Conservation (phyloP, 2,113 vertebrate genomes). For the Rhinopomastus cyanomelas region DNA sequence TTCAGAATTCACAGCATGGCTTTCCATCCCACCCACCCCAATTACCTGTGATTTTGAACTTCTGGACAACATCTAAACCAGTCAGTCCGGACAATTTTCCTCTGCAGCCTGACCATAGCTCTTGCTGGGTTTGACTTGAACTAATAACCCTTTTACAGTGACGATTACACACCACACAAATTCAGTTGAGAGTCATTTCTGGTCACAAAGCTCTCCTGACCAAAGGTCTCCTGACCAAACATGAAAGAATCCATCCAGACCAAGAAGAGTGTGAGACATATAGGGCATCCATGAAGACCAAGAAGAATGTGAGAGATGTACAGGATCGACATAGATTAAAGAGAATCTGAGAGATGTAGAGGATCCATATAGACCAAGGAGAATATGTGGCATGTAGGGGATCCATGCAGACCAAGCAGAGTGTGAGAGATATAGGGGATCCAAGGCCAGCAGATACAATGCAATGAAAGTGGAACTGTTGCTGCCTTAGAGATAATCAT, state of each 20-base stretch:
- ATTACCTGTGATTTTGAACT: constrained; percentile 9
- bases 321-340: background rate
- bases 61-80: background rate
- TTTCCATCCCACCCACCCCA: background rate
- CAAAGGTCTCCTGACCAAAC: no score
- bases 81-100: background rate
- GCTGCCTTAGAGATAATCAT: background rate
- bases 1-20: background rate
- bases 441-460: background rate
- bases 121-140: constrained; percentile 11
- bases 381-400: background rate
- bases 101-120: background rate
- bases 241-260: no score
- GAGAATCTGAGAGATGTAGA: background rate
- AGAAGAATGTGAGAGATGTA: no score
- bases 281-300: no score
- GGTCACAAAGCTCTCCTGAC: constrained; percentile 9
- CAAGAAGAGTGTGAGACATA: no score
- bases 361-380: background rate
- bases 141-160: constrained; percentile 20
- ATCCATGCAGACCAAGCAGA: background rate
- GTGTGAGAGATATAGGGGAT: background rate
- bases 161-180: constrained; percentile 39
- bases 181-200: constrained; percentile 33
- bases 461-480: background rate